Evolutionary conservation across 2,888 invertebrate species (phyloP), one percentile per base, ranked within the genome.

Genomic region (Troides aeacus): DNA sequence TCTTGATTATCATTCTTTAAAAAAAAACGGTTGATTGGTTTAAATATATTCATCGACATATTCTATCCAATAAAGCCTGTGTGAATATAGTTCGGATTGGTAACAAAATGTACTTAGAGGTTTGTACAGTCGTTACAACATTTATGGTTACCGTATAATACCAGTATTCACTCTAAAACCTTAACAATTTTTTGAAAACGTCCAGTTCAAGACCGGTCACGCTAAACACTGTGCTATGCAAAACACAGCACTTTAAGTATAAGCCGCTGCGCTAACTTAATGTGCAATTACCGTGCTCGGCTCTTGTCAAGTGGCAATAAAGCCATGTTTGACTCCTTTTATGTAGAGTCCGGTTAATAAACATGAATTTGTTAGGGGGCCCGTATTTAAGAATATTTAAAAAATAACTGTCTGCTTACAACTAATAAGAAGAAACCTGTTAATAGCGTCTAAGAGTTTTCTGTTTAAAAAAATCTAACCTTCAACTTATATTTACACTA

Each of bases 301-400:
- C 57, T 64, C 64, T 60, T 66, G 66, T 71, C 62, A 68, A 68
- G 64, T 66, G 63, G 66, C 69, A 70, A 69, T 70, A 72, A 69
- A 68, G 68, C 57, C 56, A 68, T 68, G 64, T 71, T 63, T 60
- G 63, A 63, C 18, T 65, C 64, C 53, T 70, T 70, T 62, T 62
- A 50, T 59, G 50, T 10, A n/a, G 36, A 42, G 57, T 58, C 64
- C n/a, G 36, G 57, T 69, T 65, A 57, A 62, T 70, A 66, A 62
- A 69, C 65, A 66, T 50, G 58, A n/a, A 66, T 69, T 66, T 53
- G 46, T 62, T 59, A 62, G 53, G 39, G 66, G 7, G 39, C 62
- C 42, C 12, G 39, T 42, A 62, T 67, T 67, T 18, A 58, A 67
- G n/a, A 23, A 62, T 56, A 65, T 65, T 57, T 57, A 58, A 46